Evolutionary conservation across 2,113 vertebrate species (phyloP), one percentile per base, ranked within the genome.

Genomic region (Hippocampus comes): DNA sequence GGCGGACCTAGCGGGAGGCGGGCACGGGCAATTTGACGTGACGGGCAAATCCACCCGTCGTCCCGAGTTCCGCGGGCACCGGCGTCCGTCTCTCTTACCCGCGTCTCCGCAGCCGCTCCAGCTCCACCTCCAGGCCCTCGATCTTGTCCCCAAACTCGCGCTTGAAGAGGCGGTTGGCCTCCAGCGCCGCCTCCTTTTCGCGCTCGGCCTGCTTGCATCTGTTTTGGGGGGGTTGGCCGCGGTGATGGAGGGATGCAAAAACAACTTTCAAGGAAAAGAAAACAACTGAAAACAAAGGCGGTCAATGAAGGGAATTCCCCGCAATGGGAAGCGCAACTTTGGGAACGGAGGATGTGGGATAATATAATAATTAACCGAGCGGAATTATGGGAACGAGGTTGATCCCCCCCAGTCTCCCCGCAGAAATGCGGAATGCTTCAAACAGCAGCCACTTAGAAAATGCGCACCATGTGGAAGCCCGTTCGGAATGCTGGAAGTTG

Each of bases 91-190:
- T 55, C 12, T 46, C 43, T 46, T 46, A 46, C 97, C 96, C 94
- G 88, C 95, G 94, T 89, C 81, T 94, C 78, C 72, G 92, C 82
- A 98, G 94, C 75, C 91, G 93, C 70, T 97, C 96, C 91, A 95
- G 92, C 91, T 99, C 92, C 43, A 88, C 84, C 92, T 99, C 96
- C 71, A 98, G 94, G 84, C 95, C 96, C 90, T 94, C 93, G 77
- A 99, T 99, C 91, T 98, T 99, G 89, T 99, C 97, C 57, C 97
- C 97, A 56, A 99, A 99, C 75, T 99, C 97, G 87, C 95, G 94
- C 84, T 98, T 99, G 94, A 99, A 99, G 91, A 98, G 96, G 2
- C 95, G 92, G 88, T 95, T 99, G 83, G 96, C 97, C 84, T 96
- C 93, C 27, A 94, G 74, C 0, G 96, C 97, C 82, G 93, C 87